phyloP scores from a whole-genome alignment of 2,888 invertebrate species.

The Epistrophella euchroma region DNA sequence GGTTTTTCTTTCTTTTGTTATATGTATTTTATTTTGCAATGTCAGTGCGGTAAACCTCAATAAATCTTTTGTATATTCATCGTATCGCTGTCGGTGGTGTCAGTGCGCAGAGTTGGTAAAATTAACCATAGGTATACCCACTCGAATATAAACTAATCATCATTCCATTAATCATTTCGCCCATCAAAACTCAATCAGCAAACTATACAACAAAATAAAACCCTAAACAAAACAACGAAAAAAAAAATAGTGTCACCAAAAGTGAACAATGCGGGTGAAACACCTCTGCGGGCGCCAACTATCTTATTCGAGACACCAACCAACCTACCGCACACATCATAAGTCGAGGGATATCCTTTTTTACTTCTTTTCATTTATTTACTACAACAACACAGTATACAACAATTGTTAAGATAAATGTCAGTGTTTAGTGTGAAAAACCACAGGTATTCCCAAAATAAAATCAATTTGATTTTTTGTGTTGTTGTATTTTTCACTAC shows the following conservation, averaged over 20 bases:
- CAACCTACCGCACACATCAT: conserved; percentile 64
- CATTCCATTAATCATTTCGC: conserved; percentile 64
- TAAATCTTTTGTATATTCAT: conserved; percentile 45
- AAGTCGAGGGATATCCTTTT: conserved; percentile 49
- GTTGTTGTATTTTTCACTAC: conserved; percentile 8
- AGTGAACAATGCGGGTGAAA: conserved; percentile 68
- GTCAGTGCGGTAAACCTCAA: conserved; percentile 29
- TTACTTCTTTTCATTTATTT: conserved; percentile 33
- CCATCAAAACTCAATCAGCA: conserved; percentile 69
- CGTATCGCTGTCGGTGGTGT: conserved; percentile 14
- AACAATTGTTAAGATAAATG: conserved; percentile 30
- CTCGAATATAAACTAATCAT: conserved; percentile 12
- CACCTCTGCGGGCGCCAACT: conserved; percentile 72
- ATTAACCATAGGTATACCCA: not conserved
- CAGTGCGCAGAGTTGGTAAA: not conserved
- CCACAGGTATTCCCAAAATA: conserved; percentile 62
- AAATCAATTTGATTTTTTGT: not conserved
- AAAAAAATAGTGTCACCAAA: conserved; percentile 56
- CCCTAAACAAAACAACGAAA: not conserved
- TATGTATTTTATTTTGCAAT: conserved; percentile 25
- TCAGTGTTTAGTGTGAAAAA: conserved; percentile 70
- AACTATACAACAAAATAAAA: conserved; percentile 27
- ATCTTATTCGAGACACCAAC: conserved; percentile 45
- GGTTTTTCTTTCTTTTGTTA: not conserved
- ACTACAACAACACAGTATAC: conserved; percentile 17